Percentiles rank a stretch among this genome's conserved stretches.
phyloP scores from a whole-genome alignment of 2,113 vertebrate species.

The Danio rerio region GRCz12tu NC_133195.1:31520001-31520500 shows the following conservation, averaged over 20 bases:
- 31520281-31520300: not conserved
- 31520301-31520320: constrained; percentile 3
- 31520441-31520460: too few species aligned
- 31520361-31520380: not conserved
- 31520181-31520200: constrained; percentile 9
- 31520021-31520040: not conserved
- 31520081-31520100: not conserved
- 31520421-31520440: too few species aligned
- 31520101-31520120: constrained; percentile 14
- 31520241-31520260: not conserved
- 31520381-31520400: not conserved
- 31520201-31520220: not conserved
- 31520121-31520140: constrained; percentile 25
- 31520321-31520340: not conserved
- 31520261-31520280: not conserved
- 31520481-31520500: not conserved
- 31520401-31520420: not conserved
- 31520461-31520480: not conserved
- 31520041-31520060: too few species aligned
- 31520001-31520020: not conserved
- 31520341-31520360: constrained; percentile 8
- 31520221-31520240: not conserved
- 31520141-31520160: constrained; percentile 14
- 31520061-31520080: not conserved
- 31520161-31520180: constrained; percentile 6